These are phyloP conservation scores for Siniperca undulata DNA, from an alignment of 2,797 vertebrate species.

Conservation along the genomic window DNA sequence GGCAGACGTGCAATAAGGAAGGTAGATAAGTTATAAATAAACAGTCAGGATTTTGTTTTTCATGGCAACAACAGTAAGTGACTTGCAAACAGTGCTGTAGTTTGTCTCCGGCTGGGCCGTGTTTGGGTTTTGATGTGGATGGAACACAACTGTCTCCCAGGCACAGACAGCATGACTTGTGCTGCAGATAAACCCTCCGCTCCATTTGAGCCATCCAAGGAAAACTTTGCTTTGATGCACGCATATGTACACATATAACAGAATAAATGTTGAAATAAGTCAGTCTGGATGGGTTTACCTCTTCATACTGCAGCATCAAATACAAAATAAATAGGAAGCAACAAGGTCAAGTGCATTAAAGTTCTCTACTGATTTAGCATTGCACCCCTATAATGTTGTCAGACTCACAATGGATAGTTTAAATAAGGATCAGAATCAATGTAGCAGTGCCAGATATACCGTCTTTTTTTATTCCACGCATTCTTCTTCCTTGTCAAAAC, in stretches of 20 bases:
- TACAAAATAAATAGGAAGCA: neutral
- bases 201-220: slow-evolving; percentile 37
- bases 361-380: neutral
- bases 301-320: neutral
- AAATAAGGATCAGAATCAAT: neutral
- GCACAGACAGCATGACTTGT: slow-evolving; percentile 57
- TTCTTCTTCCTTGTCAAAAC: neutral
- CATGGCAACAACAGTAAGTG: slow-evolving; percentile 50
- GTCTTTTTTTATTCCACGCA: neutral
- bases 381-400: neutral
- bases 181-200: slow-evolving; percentile 57
- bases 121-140: slow-evolving; percentile 74
- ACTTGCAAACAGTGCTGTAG: slow-evolving; percentile 13
- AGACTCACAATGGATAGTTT: neutral
- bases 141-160: slow-evolving; percentile 53
- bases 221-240: slow-evolving; percentile 39
- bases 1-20: slow-evolving; percentile 64
- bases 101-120: slow-evolving; percentile 42
- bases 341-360: neutral
- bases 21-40: slow-evolving; percentile 70
- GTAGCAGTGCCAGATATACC: neutral
- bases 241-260: neutral
- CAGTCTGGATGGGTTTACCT: neutral
- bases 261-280: neutral
- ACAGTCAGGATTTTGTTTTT: slow-evolving; percentile 56